Base-by-base conservation (phyloP, 1,140 invertebrate species). In the Stratiolaelaps scimitus region DNA sequence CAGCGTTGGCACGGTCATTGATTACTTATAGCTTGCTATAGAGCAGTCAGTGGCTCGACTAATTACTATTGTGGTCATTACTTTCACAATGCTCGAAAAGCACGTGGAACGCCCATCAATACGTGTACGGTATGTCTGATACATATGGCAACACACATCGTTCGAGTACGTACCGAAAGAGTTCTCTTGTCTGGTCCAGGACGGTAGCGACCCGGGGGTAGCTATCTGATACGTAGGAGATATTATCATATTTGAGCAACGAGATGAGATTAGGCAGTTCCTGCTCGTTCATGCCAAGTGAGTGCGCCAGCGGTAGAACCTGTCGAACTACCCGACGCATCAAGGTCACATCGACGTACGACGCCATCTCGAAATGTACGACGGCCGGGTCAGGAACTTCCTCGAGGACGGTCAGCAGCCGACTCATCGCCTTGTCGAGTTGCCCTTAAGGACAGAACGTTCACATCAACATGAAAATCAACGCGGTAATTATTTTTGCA, bases 211-310 rank as follows among this genome's bases (percentile, higher is more conserved):
- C 81, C 70, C 87, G 79, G 6, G 89, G 89, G 72, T 85, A 84
- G 15, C 85, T 84, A 73, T 90, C 84, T 1, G 86, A 81, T 0
- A 88, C 82, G 0, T 88, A 74, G 13, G 83, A 86, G 2, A 88
- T 81, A 68, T 85, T 84, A 0, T 85, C 85, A 73, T 83, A 80
- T 65, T 81, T 76, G 53, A 87, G 72, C 0, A 84, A 80, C 72
- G 83, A 84, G 64, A 83, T 79, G 1, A 92, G 73, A 75, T 89
- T 92, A 0, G 83, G 82, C 34, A 90, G 76, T 76, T 92, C 89
- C 73, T 82, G 88, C 74, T 92, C 89, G 74, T 92, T 92, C 86
- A 90, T 89, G 0, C 89, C 89, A 7, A 91, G 76, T n/a, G 88
- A 90, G 71, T 92, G 87, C 0, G 84, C 81, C 75, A 82, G 85